Percentiles rank a stretch among this genome's conserved stretches.
Conservation (phyloP, 2,797 vertebrate genomes). For the Sebastes minor region DNA sequence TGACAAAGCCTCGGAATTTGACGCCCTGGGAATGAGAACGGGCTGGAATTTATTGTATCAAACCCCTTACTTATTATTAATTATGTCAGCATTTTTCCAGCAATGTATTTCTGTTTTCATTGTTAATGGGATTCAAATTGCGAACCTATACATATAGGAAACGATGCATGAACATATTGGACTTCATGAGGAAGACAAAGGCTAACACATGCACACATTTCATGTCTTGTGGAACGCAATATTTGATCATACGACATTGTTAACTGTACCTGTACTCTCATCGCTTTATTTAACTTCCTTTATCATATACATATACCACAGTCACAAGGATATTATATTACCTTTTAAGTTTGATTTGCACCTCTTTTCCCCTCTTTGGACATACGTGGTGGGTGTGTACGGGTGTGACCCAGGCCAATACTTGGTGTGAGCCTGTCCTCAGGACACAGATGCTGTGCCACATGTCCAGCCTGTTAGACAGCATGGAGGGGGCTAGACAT, state of each 20-base stretch:
- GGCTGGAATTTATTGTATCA: background rate
- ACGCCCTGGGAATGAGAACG: too few species aligned
- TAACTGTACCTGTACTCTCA: background rate
- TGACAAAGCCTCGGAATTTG: too few species aligned
- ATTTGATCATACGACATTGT: background rate
- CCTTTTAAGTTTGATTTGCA: background rate
- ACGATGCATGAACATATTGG: background rate
- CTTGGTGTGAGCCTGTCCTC: conserved; percentile 39
- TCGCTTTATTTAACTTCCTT: background rate
- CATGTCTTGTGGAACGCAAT: background rate
- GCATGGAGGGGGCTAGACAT: conserved; percentile 67
- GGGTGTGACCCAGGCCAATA: background rate
- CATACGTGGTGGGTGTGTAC: background rate
- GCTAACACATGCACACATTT: background rate
- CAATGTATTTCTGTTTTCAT: background rate
- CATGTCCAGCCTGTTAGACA: conserved; percentile 79
- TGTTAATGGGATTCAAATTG: background rate
- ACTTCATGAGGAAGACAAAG: background rate
- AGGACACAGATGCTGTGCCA: conserved; percentile 77
- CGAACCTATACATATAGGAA: background rate
- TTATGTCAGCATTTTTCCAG: background rate
- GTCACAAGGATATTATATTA: background rate
- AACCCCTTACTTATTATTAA: background rate
- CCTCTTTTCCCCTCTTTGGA: background rate
- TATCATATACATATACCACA: background rate